Evolutionary conservation across 1,140 invertebrate species (phyloP).

Genomic region (Dinothrombium tinctorium): DNA sequence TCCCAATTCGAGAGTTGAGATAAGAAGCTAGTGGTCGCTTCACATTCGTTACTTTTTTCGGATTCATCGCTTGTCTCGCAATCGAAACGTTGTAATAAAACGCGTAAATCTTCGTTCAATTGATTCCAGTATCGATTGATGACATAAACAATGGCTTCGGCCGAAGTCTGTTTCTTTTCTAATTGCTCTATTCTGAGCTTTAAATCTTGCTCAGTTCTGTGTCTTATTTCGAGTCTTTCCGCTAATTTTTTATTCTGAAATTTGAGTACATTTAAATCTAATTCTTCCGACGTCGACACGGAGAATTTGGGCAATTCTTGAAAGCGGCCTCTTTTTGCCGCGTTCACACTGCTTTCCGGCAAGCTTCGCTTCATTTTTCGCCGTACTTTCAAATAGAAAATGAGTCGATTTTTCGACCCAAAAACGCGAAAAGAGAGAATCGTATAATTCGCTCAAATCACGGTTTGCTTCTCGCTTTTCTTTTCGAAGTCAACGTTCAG

Average conservation of each 20-base stretch:
- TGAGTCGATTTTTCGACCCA: too few relatives aligned
- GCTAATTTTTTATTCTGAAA: slow-evolving; percentile 92
- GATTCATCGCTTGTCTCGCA: slow-evolving; percentile 84
- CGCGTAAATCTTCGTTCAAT: slow-evolving; percentile 83
- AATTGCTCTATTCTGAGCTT: slow-evolving; percentile 80
- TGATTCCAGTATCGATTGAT: slow-evolving; percentile 97
- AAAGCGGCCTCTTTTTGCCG: too few relatives aligned
- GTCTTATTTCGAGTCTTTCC: slow-evolving; percentile 62
- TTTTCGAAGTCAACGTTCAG: too few relatives aligned
- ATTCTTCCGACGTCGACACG: slow-evolving; percentile 40
- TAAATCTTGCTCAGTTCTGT: slow-evolving; percentile 65
- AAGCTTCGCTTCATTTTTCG: too few relatives aligned
- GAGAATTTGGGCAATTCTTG: not conserved
- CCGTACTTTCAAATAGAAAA: too few relatives aligned
- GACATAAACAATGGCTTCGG: slow-evolving; percentile 90
- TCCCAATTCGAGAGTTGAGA: slow-evolving; percentile 94
- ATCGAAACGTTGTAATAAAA: slow-evolving; percentile 82
- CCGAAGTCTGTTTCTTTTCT: slow-evolving; percentile 85
- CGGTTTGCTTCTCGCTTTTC: too few relatives aligned
- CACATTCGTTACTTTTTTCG: slow-evolving; percentile 45
- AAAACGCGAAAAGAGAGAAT: too few relatives aligned
- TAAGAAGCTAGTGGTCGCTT: slow-evolving; percentile 84
- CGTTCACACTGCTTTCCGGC: too few relatives aligned
- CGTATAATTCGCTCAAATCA: too few relatives aligned
- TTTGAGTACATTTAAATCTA: slow-evolving; percentile 86